phyloP scores from a whole-genome alignment of 2,113 vertebrate species.

The Todiramphus saurophagus region DNA sequence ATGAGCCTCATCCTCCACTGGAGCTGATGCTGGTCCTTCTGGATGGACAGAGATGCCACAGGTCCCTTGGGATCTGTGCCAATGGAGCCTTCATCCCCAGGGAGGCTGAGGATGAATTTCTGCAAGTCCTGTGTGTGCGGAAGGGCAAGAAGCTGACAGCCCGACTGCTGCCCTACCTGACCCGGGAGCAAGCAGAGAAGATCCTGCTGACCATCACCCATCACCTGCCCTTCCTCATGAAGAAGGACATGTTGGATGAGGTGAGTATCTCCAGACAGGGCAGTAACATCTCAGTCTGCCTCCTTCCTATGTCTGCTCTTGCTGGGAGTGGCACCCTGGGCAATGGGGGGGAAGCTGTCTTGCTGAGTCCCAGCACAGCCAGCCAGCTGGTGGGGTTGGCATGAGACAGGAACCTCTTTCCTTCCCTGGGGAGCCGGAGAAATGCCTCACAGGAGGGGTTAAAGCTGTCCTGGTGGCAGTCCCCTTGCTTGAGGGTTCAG shows the following conservation, averaged over 20 bases:
- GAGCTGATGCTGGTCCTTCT: background rate
- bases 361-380: background rate
- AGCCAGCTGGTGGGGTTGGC: background rate
- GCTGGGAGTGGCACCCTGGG: background rate
- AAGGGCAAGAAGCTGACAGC: slow-evolving; percentile 88
- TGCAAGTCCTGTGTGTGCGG: slow-evolving; percentile 85
- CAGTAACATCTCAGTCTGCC: background rate
- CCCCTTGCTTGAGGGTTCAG: rapidly evolving
- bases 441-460: background rate
- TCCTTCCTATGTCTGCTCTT: background rate
- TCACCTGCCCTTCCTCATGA: slow-evolving; percentile 85
- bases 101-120: slow-evolving; percentile 82
- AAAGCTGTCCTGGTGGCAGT: background rate
- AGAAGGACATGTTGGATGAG: slow-evolving; percentile 85
- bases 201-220: slow-evolving; percentile 77
- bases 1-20: rapidly evolving
- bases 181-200: slow-evolving; percentile 68
- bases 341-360: rapidly evolving
- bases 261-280: slow-evolving; percentile 40
- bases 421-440: background rate
- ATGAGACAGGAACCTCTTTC: background rate
- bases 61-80: background rate
- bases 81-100: slow-evolving; percentile 57
- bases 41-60: background rate
- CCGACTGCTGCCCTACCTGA: slow-evolving; percentile 85